Percentiles rank a stretch among this genome's conserved stretches.
These are phyloP conservation scores for Theonella swinhoei DNA, from an alignment of 37 sponge, comb jelly and placozoan genomes.

Conservation along the genomic window DNA sequence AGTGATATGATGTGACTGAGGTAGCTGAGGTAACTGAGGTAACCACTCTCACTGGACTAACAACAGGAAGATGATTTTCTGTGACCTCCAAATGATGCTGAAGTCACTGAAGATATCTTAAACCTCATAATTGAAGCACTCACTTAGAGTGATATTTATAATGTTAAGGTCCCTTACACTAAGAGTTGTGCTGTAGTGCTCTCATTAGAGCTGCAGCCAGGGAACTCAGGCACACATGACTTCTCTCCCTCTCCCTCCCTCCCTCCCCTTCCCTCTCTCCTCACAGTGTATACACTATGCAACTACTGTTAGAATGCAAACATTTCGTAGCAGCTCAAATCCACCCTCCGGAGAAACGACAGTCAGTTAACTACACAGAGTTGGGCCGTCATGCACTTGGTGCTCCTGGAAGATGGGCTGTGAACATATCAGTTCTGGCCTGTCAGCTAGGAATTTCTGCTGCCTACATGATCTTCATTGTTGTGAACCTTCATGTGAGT, in stretches of 20 bases:
- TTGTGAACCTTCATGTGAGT: slow-evolving; percentile 56
- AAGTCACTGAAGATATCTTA: too few species aligned
- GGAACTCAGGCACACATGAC: too few species aligned
- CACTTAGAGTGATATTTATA: too few species aligned
- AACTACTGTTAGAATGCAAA: slow-evolving; percentile 74
- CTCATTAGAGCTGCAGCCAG: too few species aligned
- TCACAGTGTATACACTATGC: slow-evolving; percentile 84
- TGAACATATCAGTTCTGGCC: slow-evolving; percentile 69
- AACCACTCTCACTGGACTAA: too few species aligned
- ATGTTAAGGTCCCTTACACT: too few species aligned
- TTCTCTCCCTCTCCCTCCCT: not conserved
- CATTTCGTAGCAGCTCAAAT: not conserved
- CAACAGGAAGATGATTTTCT: too few species aligned
- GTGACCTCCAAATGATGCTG: too few species aligned
- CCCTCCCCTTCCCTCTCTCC: not conserved
- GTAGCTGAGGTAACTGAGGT: too few species aligned
- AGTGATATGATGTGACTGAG: too few species aligned
- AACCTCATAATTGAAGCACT: too few species aligned
- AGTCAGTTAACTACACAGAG: slow-evolving; percentile 55
- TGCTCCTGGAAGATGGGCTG: slow-evolving; percentile 60
- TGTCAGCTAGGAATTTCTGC: slow-evolving; percentile 87
- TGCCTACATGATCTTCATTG: slow-evolving; percentile 84
- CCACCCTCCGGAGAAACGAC: slow-evolving; percentile 17
- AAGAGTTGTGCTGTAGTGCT: too few species aligned
- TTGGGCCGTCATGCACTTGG: slow-evolving; percentile 59